Evolutionary conservation across 2,888 invertebrate genomes (phyloP), one percentile per base, ranked within the genome.

Genomic region (Chymomyza fuscimana): DNA sequence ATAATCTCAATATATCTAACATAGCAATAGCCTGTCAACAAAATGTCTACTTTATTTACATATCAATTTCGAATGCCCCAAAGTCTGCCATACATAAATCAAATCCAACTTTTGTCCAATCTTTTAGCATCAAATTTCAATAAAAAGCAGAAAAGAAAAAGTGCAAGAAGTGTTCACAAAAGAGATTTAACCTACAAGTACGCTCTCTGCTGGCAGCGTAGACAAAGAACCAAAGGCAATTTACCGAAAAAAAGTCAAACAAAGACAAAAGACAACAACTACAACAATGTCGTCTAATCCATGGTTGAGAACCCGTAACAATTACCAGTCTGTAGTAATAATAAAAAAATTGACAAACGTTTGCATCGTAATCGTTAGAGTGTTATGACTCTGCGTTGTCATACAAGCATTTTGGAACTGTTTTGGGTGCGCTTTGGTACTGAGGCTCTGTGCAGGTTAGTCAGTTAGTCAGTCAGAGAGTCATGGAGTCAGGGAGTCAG

Each of bases 281-380:
- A 29, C 67, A 16, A 29, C 61, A 32, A 36, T 19, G 29, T 54
- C 76, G 40, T 2, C 7, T 50, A 50, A 19, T 40, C 46, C 46
- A 51, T 25, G 51, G 61, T 69, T 68, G 58, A 81, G 32, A 80
- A 87, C 77, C 71, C 84, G 84, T 85, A 85, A 80, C 81, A 80
- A 78, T 79, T 79, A 78, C 80, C 78, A 78, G 78, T 78, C 76
- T 80, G 40, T 12, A 46, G 40, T 46, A 46, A 46, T 46, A 46
- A 46, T 46, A 46, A 46, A 46, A 85, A 84, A 78, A 77, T 84
- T 81, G 86, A 74, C 81, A 80, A 80, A 73, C 72, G 83, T 74
- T 82, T 73, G 70, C 86, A 86, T 80, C 86, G 87, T 77, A 82
- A 86, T 86, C 75, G 72, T 19, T 5, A 15, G 36, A 59, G 54